Base-by-base conservation (phyloP, 2,797 vertebrate genomes). In the Acanthiza pusilla region DNA sequence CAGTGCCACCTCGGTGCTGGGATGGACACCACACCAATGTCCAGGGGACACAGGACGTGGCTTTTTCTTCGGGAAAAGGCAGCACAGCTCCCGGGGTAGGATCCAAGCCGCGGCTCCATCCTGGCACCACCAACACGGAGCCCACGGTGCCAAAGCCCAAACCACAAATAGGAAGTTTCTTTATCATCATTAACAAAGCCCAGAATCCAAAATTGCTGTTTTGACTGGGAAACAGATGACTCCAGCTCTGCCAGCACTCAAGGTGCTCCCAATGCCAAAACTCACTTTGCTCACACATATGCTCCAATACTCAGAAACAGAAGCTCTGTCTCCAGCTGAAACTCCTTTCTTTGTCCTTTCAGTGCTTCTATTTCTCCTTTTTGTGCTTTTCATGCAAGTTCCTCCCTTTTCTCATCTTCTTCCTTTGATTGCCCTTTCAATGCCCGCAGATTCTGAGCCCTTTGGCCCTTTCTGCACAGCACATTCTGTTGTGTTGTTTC, bases 261-360 rank as follows among this genome's bases (percentile, higher is more conserved):
- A 94, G 88, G 91, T 93, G 79, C 38, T 84, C 45, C 81, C 81
- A 55, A 11, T 91, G 96, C 95, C 95, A 96, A 70, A 88, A 88
- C 55, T 82, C 83, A 70, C 93, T 95, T 94, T 79, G 79, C 87
- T 67, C 72, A 68, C 54, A 61, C 75, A 91, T 95, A 92, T 93
- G 93, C 27, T 96, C 79, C 67, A 45, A 5, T 7, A n/a, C 53
- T 78, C 47, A 4, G 11, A 76, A 78, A 60, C 73, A 84, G 57
- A 66, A 90, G 86, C 40, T 93, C 54, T n/a, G 80, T 30, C 50
- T 63, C 70, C 30, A 30, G 11, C 16, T 60, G 22, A 30, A 92
- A 54, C 58, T 66, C 65, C 38, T 71, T 78, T 55, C 82, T 88
- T 70, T 91, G 51, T 36, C 89, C 43, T 92, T 91, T 16, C 25